phyloP scores from a whole-genome alignment of 2,888 invertebrate species.

The Spisula subtruncata region DNA sequence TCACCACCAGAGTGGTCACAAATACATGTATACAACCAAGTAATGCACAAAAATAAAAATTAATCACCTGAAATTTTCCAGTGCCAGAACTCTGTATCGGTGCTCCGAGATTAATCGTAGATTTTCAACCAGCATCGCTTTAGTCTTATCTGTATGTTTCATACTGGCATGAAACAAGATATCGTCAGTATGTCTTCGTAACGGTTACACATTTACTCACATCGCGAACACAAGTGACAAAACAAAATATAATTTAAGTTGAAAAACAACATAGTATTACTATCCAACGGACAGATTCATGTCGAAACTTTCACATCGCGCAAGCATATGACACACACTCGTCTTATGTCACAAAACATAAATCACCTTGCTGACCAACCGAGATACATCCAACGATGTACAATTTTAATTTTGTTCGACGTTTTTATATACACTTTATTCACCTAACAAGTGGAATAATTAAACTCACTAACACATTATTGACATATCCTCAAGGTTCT shows the following conservation, averaged over 20 bases:
- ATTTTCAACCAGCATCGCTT: conserved; percentile 83
- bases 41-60: background rate
- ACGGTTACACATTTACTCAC: background rate
- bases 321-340: too few relatives aligned
- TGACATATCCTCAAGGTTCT: background rate
- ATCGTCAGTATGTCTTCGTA: background rate
- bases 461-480: background rate
- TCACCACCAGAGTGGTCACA: too few relatives aligned
- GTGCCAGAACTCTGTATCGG: conserved; percentile 78
- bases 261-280: too few relatives aligned
- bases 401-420: too few relatives aligned
- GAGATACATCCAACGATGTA: background rate
- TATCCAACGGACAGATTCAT: too few relatives aligned
- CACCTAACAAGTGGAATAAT: background rate
- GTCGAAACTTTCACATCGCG: too few relatives aligned
- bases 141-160: conserved; percentile 82
- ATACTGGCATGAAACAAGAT: conserved; percentile 53
- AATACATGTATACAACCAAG: too few relatives aligned
- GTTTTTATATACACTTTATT: background rate
- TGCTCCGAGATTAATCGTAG: conserved; percentile 83
- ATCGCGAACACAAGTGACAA: background rate
- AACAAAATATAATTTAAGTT: background rate
- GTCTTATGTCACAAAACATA: background rate
- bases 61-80: conserved; percentile 81
- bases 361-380: background rate